Conservation (phyloP, 2,113 vertebrate species). For the Genyomyrus donnyi region DNA sequence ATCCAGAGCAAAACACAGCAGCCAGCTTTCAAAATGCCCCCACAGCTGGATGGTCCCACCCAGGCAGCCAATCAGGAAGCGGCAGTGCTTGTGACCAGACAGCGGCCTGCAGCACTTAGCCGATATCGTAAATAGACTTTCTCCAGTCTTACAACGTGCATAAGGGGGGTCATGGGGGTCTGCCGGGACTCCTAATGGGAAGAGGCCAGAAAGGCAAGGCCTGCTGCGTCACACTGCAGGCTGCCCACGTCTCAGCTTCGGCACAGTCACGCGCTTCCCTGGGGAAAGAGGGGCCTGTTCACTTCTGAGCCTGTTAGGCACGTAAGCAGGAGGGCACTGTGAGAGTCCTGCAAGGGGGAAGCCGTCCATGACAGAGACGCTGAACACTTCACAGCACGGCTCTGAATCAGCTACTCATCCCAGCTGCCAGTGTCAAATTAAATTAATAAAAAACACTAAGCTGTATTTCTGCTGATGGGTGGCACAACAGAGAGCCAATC, state of each 20-base stretch:
- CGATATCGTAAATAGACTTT: neutral
- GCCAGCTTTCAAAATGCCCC: neutral
- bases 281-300: neutral
- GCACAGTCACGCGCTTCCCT: neutral
- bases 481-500: neutral
- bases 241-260: neutral
- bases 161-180: neutral
- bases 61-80: neutral
- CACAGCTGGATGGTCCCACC: neutral
- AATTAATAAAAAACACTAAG: neutral
- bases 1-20: neutral
- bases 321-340: neutral
- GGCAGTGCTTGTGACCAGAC: neutral
- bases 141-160: neutral
- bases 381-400: neutral
- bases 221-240: neutral
- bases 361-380: neutral
- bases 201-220: neutral
- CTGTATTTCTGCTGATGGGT: neutral
- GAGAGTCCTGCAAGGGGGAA: neutral
- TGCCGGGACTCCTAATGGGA: neutral
- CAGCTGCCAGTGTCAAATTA: neutral
- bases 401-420: neutral
- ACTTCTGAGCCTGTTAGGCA: neutral
- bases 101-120: neutral